Conservation (phyloP, 2,888 invertebrate species). For the Acleris cristana region DNA sequence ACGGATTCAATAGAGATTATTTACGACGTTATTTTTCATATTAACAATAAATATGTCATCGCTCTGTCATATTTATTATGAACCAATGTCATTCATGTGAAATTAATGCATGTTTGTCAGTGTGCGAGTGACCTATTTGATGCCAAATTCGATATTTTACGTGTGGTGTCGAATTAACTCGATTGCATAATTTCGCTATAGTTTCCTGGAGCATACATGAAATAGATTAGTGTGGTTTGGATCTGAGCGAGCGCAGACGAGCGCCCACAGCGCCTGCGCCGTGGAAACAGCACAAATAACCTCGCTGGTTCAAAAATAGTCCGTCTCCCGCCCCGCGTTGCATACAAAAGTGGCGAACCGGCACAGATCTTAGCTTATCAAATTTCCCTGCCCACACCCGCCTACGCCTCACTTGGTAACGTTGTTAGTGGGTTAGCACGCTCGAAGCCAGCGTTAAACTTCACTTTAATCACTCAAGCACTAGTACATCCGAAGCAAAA, state of each 20-base stretch:
- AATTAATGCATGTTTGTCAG: slow-evolving; percentile 5
- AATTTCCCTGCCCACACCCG: slow-evolving; percentile 78
- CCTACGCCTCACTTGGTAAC: slow-evolving; percentile 56
- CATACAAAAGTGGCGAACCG: slow-evolving; percentile 80
- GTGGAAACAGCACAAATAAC: slow-evolving; percentile 59
- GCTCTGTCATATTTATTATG: not conserved
- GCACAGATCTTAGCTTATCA: slow-evolving; percentile 75
- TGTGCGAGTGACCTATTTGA: too few species aligned
- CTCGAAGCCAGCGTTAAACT: slow-evolving; percentile 54
- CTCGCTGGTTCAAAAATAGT: slow-evolving; percentile 75
- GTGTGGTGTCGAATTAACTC: not conserved
- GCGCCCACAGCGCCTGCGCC: slow-evolving; percentile 47
- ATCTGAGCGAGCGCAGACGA: slow-evolving; percentile 47
- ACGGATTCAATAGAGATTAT: not conserved
- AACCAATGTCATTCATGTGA: slow-evolving; percentile 2
- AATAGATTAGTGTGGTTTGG: slow-evolving; percentile 1
- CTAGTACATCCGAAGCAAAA: slow-evolving; percentile 65
- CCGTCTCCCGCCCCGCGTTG: slow-evolving; percentile 60
- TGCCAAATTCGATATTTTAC: not conserved
- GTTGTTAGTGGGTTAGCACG: slow-evolving; percentile 76
- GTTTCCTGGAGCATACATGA: slow-evolving; percentile 35
- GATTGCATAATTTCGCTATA: not conserved
- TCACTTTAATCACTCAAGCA: slow-evolving; percentile 60
- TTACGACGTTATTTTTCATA: slow-evolving; percentile 24
- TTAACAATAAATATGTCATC: slow-evolving; percentile 15